Conservation (phyloP, 30 jellyfish, hydroid and myxozoan genomes). For the Cassiopea andromeda region DNA sequence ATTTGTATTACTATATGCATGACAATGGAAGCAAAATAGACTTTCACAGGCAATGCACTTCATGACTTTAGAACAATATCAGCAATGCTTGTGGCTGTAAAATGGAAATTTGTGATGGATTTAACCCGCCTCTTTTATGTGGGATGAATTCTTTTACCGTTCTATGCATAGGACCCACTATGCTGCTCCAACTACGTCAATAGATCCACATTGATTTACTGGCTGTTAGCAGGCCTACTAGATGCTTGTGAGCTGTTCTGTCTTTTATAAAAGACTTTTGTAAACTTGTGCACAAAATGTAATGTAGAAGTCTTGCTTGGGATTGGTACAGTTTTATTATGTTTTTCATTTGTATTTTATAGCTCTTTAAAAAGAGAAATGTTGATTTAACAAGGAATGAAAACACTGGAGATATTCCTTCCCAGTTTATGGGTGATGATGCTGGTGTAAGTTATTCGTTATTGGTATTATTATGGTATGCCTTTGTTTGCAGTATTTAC, state of each 20-base stretch:
- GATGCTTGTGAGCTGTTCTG: background rate
- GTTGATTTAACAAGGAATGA: constrained; percentile 57
- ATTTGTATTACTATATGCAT: no score
- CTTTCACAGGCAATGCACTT: background rate
- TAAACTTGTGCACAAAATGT: background rate
- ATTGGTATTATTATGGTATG: background rate
- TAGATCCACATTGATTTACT: background rate
- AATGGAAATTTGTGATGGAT: background rate
- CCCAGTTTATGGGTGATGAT: constrained; percentile 53
- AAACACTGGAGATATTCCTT: constrained; percentile 7
- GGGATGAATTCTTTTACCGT: no score
- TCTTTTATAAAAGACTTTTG: background rate
- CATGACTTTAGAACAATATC: background rate
- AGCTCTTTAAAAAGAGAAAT: constrained; percentile 83
- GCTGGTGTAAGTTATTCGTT: constrained; percentile 59
- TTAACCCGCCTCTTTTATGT: background rate
- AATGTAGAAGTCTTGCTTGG: background rate
- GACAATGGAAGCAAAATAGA: no score
- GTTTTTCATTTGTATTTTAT: background rate
- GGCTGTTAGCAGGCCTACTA: background rate
- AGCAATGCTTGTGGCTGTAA: background rate
- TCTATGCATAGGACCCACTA: no score
- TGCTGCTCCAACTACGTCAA: background rate
- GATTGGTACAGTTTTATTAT: background rate
- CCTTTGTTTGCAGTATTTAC: background rate